Base-by-base conservation (phyloP, 2,888 invertebrate genomes). In the Hypercompe scribonia region DNA sequence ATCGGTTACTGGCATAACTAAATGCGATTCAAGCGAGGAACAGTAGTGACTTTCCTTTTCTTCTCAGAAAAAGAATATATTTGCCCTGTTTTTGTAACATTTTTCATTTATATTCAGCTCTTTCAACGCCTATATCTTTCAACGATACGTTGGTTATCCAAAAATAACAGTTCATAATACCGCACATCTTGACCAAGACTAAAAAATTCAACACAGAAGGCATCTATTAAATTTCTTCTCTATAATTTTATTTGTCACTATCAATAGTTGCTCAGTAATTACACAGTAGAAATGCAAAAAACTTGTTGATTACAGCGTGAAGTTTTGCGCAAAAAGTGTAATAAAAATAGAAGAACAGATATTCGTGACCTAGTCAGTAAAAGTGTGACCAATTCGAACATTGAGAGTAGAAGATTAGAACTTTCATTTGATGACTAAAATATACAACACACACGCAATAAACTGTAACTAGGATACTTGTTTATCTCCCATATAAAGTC, bases 371-470 rank as follows among this genome's bases (percentile, higher is more conserved):
- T 65, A 15, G 5, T 15, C 10, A 50, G 70, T 70, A 70, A 70
- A 70, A 65, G 70, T 70, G 70, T 50, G 18, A 63, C 31, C 31
- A 70, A 42, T 70, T 54, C 33, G 10, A 50, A 39, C 58, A 31
- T 39, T 68, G 13, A 31, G 11, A 28, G 24, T 68, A n/a, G n/a
- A n/a, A n/a, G n/a, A n/a, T n/a, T n/a, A n/a, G n/a, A n/a, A 42
- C 69, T 70, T 70, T 70, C 50, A 18, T 70, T 70, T 42, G 34
- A 70, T 70, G 24, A 18, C 24, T n/a, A n/a, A n/a, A n/a, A n/a
- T n/a, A n/a, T n/a, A n/a, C n/a, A n/a, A n/a, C n/a, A n/a, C 24
- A 24, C 70, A 70, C 70, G 70, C 65, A 50, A 64, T 10, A 42
- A 15, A 31, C 18, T 39, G 5, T 31, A 61, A 11, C 15, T 61